Evolutionary conservation across 2,113 vertebrate genomes (phyloP).

Genomic region (Peromyscus maniculatus): DNA sequence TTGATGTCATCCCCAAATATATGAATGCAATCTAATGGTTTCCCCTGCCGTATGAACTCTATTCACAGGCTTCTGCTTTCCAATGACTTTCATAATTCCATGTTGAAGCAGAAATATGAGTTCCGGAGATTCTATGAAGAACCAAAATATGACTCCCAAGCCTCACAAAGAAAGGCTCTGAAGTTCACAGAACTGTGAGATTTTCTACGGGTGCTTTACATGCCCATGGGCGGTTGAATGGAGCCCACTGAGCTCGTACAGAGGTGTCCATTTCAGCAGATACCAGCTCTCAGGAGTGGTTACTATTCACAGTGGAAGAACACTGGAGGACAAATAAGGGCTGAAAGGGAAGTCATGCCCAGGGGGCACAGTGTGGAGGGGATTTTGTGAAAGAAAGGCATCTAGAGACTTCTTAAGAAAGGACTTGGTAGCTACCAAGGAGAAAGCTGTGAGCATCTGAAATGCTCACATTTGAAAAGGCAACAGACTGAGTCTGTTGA

Average conservation of each 20-base stretch:
- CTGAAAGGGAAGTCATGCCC: background rate
- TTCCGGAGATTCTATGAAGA: background rate
- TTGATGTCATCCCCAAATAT: background rate
- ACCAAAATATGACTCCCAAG: background rate
- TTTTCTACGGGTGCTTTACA: background rate
- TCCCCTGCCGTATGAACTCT: background rate
- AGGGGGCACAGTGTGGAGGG: no score
- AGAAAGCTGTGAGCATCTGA: background rate
- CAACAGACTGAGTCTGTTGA: accelerated
- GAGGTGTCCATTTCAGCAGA: no score
- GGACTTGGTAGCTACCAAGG: background rate
- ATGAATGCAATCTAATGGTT: background rate
- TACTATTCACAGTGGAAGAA: background rate
- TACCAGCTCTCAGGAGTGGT: background rate
- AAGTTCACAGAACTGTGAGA: background rate
- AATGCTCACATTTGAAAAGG: no score
- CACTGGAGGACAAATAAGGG: background rate
- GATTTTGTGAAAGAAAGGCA: background rate
- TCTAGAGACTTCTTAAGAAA: background rate
- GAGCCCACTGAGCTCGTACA: background rate
- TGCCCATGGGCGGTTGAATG: no score
- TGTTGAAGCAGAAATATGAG: background rate
- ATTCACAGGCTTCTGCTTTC: background rate
- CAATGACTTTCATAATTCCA: background rate
- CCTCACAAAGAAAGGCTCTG: background rate